phyloP scores from a whole-genome alignment of 2,888 invertebrate genomes.

The Leucozona laternaria region DNA sequence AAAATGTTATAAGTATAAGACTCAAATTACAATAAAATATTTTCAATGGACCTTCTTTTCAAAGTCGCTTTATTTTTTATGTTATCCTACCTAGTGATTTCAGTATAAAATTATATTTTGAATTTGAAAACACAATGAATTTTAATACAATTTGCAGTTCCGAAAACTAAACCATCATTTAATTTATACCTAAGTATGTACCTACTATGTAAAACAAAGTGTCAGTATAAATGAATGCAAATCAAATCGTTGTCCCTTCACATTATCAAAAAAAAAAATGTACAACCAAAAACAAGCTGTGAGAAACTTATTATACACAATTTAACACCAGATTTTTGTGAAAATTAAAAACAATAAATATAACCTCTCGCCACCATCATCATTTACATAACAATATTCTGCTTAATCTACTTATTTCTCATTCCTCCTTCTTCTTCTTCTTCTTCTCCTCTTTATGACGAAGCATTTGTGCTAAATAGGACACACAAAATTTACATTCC shows the following conservation, averaged over 20 bases:
- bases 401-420: constrained; percentile 64
- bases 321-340: constrained; percentile 14
- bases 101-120: neutral
- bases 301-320: constrained; percentile 1
- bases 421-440: constrained; percentile 3
- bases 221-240: constrained; percentile 20
- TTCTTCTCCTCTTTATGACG: neutral
- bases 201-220: constrained; percentile 3
- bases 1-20: no score
- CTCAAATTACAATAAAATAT: no score
- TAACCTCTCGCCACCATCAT: neutral
- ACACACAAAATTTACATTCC: constrained; percentile 69
- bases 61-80: no score
- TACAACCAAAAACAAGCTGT: neutral
- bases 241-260: constrained; percentile 15
- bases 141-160: neutral
- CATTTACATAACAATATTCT: constrained; percentile 66
- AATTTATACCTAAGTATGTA: no score
- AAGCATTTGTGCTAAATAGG: constrained; percentile 35
- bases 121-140: neutral
- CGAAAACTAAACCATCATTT: constrained; percentile 4
- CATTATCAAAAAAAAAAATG: constrained; percentile 3
- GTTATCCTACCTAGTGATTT: neutral
- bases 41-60: no score
- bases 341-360: constrained; percentile 40